Conservation (phyloP, 2,113 vertebrate species). For the Eira barbara region DNA sequence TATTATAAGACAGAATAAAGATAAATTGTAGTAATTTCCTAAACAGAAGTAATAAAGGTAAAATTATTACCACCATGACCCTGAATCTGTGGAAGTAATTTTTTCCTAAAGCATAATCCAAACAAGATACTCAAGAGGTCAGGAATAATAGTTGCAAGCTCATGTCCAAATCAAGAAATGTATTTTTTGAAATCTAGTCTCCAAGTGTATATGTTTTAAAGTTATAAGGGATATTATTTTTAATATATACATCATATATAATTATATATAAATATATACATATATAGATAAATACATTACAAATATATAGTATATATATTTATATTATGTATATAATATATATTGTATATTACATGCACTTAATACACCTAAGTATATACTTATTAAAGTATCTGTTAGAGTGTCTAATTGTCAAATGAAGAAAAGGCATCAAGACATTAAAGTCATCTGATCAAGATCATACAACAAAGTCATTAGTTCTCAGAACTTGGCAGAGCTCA, state of each 20-base stretch:
- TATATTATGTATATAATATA: too few species aligned
- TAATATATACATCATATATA: too few species aligned
- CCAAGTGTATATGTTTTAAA: background rate
- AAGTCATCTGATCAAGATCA: background rate
- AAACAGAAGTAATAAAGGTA: background rate
- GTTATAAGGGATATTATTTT: background rate
- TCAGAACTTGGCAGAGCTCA: background rate
- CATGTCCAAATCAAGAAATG: background rate
- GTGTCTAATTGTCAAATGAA: background rate
- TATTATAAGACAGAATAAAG: background rate
- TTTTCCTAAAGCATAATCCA: background rate
- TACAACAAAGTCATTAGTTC: background rate
- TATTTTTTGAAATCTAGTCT: background rate
- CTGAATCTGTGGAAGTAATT: background rate
- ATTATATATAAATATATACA: too few species aligned
- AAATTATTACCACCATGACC: background rate
- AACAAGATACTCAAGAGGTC: background rate
- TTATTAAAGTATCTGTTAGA: background rate
- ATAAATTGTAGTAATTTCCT: background rate
- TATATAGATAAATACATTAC: too few species aligned
- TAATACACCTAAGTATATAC: background rate
- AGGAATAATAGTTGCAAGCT: background rate
- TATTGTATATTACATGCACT: background rate
- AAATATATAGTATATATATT: too few species aligned
- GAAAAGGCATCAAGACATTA: background rate